Base-by-base conservation (phyloP, 1,140 invertebrate genomes). In the Cardiocondyla obscurior region DNA sequence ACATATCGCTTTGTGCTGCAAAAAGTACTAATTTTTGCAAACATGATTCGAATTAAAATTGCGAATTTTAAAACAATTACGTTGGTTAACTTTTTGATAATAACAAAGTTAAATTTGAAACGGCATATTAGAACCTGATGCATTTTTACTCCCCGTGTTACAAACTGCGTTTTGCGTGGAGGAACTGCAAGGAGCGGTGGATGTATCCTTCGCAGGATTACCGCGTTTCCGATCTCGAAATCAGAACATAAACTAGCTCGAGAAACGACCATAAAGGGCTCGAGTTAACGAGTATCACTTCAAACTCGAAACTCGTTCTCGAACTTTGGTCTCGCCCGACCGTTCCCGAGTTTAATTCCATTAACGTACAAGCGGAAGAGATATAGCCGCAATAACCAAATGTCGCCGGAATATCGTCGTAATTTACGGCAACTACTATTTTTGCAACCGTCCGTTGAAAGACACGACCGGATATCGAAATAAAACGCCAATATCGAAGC, bases 251-350 rank as follows among this genome's bases (percentile, higher is more conserved):
- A 81, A 74, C 60, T 60, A 28, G 72, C n/a, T 36, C 49, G 51
- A 33, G 44, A 62, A 86, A 85, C 46, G 77, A 44, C 58, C 51
- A 73, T 53, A 44, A 82, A 74, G 44, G 67, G 69, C 16, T 46
- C 12, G 44, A 74, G 84, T 74, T 69, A 74, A 67, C 36, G 55
- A 85, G 82, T 77, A 67, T 84, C 55, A 74, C 62, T 82, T 57
- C 65, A 85, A 86, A 82, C 70, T 74, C 53, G 84, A 79, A 86
- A 82, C 85, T 85, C 53, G 51, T 55, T 51, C 36, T 67, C 58
- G 42, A 85, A 74, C 36, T 62, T 55, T 30, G 25, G 46, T 69
- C 46, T 53, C 46, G 62, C 60, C 60, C 57, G 30, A 49, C 57
- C 42, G 73, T 76, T 36, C 57, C 62, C 62, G 74, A 79, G 74